phyloP scores from a whole-genome alignment of 2,888 invertebrate species.

The Xylophagus ater region DNA sequence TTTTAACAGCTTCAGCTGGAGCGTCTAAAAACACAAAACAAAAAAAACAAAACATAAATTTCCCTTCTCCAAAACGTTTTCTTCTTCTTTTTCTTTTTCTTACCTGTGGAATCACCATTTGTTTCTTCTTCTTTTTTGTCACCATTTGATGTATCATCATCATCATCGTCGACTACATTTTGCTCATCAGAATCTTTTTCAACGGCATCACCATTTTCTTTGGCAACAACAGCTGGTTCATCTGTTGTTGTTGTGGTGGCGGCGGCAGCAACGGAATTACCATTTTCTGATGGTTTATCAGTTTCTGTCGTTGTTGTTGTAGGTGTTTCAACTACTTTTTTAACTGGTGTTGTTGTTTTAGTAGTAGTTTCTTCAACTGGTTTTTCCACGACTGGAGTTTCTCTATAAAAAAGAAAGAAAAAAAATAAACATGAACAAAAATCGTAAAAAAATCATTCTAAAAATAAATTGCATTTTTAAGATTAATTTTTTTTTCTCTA shows the following conservation, averaged over 20 bases:
- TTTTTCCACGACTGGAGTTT: slow-evolving; percentile 37
- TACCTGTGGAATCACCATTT: slow-evolving; percentile 37
- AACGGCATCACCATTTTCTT: slow-evolving; percentile 19
- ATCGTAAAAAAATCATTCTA: neutral
- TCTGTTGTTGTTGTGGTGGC: slow-evolving; percentile 25
- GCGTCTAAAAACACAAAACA: slow-evolving; percentile 19
- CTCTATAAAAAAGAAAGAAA: slow-evolving; percentile 23
- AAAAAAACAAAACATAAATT: no score
- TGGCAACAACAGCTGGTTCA: slow-evolving; percentile 21
- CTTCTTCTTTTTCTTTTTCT: slow-evolving; percentile 9
- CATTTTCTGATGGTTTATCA: slow-evolving; percentile 29
- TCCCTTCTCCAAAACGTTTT: no score
- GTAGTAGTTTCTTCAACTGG: slow-evolving; percentile 30
- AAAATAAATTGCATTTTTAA: neutral
- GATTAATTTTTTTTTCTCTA: no score
- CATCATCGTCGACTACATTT: slow-evolving; percentile 24
- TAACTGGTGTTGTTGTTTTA: slow-evolving; percentile 27
- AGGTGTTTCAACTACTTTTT: slow-evolving; percentile 25
- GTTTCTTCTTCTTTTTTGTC: slow-evolving; percentile 24
- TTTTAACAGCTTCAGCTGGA: slow-evolving; percentile 37
- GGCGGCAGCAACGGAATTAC: slow-evolving; percentile 23
- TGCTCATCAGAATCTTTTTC: slow-evolving; percentile 18
- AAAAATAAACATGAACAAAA: neutral
- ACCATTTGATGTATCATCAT: slow-evolving; percentile 21
- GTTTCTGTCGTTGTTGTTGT: slow-evolving; percentile 28